These are phyloP conservation scores for Ivindomyrus marchei DNA, from an alignment of 2,113 vertebrate genomes.

Conservation along the genomic window DNA sequence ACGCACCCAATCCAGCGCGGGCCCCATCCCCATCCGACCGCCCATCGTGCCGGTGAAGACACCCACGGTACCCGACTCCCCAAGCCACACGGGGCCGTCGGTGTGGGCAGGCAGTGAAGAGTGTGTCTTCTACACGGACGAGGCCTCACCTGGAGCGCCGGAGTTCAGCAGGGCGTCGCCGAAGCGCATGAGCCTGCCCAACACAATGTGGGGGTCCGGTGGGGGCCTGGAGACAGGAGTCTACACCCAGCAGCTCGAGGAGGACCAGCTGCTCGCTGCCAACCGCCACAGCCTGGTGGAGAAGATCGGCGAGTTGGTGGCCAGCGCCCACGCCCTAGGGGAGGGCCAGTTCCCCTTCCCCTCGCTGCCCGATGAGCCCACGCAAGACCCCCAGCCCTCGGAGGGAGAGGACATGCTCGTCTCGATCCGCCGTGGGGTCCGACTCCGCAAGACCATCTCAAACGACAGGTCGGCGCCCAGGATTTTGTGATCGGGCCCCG, in stretches of 20 bases:
- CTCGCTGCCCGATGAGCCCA: constrained; percentile 27
- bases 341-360: constrained; percentile 91
- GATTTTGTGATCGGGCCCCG: constrained; percentile 70
- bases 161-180: constrained; percentile 82
- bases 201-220: constrained; percentile 69
- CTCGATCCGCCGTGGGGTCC: constrained; percentile 86
- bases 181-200: constrained; percentile 84
- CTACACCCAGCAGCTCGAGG: constrained; percentile 60
- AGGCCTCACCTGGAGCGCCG: constrained; percentile 50
- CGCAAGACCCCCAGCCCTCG: constrained; percentile 38
- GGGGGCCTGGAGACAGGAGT: constrained; percentile 55
- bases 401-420: constrained; percentile 81
- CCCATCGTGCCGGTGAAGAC: constrained; percentile 91
- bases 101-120: constrained; percentile 75
- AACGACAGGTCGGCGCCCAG: constrained; percentile 89
- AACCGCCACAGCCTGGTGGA: constrained; percentile 95
- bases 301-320: constrained; percentile 95
- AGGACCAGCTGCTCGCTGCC: constrained; percentile 80
- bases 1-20: constrained; percentile 81
- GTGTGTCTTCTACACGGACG: constrained; percentile 72
- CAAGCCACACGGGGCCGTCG: constrained; percentile 59
- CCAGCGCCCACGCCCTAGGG: constrained; percentile 81
- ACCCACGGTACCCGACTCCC: constrained; percentile 83
- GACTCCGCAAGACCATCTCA: constrained; percentile 83
- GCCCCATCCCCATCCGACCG: constrained; percentile 89